Evolutionary conservation across 2,888 invertebrate genomes (phyloP).

Genomic region (Ichneumoninae sp.): DNA sequence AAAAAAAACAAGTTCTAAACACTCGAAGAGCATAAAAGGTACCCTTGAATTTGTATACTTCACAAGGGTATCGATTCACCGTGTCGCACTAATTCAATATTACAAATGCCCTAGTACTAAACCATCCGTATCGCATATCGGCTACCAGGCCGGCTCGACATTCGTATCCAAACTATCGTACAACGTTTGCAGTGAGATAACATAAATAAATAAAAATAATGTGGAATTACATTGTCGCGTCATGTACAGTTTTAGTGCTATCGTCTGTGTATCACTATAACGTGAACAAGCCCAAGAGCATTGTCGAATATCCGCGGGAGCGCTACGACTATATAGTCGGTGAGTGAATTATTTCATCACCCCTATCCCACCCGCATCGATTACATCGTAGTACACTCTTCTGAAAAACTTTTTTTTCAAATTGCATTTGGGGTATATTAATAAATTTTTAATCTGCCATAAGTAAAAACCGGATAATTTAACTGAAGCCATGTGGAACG

Average conservation of each 20-base stretch:
- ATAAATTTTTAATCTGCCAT: too few species aligned
- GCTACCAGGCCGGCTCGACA: slow-evolving; percentile 32
- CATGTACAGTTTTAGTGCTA: slow-evolving; percentile 72
- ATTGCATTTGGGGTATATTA: neutral
- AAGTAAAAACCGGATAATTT: too few species aligned
- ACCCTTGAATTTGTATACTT: slow-evolving; percentile 4
- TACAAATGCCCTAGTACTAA: slow-evolving; percentile 71
- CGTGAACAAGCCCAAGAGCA: slow-evolving; percentile 75
- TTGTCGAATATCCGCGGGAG: slow-evolving; percentile 75
- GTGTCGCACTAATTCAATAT: slow-evolving; percentile 80
- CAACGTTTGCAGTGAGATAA: neutral
- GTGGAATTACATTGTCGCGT: slow-evolving; percentile 79
- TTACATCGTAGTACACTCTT: neutral
- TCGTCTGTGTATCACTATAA: slow-evolving; percentile 79
- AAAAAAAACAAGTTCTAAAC: neutral
- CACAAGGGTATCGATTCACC: slow-evolving; percentile 72
- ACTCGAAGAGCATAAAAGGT: slow-evolving; percentile 6
- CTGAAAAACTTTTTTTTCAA: neutral
- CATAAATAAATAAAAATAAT: slow-evolving; percentile 66
- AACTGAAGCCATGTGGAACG: too few species aligned
- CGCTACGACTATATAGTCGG: slow-evolving; percentile 82
- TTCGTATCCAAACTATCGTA: slow-evolving; percentile 3
- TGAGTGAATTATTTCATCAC: slow-evolving; percentile 69
- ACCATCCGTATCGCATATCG: slow-evolving; percentile 59
- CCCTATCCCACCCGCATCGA: slow-evolving; percentile 1